These are phyloP conservation scores for Zosterops hypoxanthus DNA, from an alignment of 2,113 vertebrate species.

Conservation along the genomic window DNA sequence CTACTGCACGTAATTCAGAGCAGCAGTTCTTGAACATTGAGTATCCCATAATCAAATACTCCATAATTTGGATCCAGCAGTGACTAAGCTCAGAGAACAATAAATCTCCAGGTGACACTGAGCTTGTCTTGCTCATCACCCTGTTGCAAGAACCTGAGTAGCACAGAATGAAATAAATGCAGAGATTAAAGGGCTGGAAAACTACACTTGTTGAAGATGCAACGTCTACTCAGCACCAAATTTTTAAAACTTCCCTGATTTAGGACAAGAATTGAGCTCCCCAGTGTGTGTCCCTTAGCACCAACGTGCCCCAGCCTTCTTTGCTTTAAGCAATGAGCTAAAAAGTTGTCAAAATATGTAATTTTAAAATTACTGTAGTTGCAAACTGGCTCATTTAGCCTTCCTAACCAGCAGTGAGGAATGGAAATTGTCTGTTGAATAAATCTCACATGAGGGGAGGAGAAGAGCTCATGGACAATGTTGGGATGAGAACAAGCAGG, in stretches of 20 bases:
- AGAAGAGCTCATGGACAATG: not conserved
- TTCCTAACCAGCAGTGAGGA: not conserved
- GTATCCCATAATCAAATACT: not conserved
- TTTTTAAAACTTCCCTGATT: not conserved
- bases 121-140: not conserved
- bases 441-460: not conserved
- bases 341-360: not conserved
- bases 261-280: not conserved
- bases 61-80: not conserved
- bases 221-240: not conserved
- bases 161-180: not conserved
- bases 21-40: not conserved
- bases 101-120: not conserved
- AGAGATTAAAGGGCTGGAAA: not conserved
- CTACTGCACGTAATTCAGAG: not conserved
- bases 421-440: not conserved
- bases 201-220: not conserved
- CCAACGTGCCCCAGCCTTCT: not conserved
- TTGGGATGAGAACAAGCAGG: not conserved
- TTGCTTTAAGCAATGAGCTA: not conserved
- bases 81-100: not conserved
- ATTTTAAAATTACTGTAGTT: not conserved
- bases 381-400: not conserved
- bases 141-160: not conserved
- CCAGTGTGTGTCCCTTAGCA: rapidly evolving